Evolutionary conservation across 2,797 vertebrate species (phyloP).

Genomic region (Pipistrellus pipistrellus): DNA sequence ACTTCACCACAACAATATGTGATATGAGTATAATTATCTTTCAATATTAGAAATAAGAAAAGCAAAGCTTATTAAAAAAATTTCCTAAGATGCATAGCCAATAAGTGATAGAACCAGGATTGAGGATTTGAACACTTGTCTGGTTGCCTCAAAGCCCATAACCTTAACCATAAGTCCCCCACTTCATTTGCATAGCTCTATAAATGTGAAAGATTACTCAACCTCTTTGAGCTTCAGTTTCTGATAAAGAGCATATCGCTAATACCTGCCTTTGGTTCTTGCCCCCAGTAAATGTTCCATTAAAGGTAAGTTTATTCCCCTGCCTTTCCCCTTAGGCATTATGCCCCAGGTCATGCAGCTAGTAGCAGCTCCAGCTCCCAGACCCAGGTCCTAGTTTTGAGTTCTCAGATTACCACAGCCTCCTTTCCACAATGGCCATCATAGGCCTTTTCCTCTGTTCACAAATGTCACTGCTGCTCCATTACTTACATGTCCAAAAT

Average conservation of each 20-base stretch:
- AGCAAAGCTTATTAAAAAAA: neutral
- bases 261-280: neutral
- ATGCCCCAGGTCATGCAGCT: neutral
- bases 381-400: neutral
- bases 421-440: neutral
- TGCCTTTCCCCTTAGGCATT: neutral
- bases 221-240: neutral
- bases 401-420: neutral
- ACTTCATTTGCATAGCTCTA: neutral
- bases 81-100: neutral
- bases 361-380: neutral
- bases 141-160: neutral
- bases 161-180: neutral
- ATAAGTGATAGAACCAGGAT: neutral
- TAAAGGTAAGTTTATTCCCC: neutral
- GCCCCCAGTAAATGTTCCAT: neutral
- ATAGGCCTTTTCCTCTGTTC: neutral
- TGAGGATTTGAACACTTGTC: neutral
- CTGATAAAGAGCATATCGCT: neutral
- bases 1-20: neutral
- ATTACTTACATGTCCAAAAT: neutral
- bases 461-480: neutral
- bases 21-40: neutral
- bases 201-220: neutral
- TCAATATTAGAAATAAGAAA: conserved; percentile 37